Evolutionary conservation across 2,888 invertebrate species (phyloP).

Genomic region (Orchesellides sinensis): DNA sequence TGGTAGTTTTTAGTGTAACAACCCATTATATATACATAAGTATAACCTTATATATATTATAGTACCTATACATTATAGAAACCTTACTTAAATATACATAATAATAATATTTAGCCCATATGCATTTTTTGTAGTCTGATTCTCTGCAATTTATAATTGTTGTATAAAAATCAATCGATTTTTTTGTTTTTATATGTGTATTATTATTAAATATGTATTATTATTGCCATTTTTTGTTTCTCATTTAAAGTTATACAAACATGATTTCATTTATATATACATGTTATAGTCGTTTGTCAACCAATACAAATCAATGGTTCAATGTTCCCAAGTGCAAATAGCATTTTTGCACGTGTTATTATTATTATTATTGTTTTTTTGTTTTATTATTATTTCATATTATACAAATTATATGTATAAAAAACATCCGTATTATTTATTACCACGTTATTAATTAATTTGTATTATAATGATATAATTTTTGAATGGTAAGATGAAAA

Average conservation of each 20-base stretch:
- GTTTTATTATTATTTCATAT: slow-evolving; percentile 28
- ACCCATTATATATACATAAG: too few species aligned
- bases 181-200: slow-evolving; percentile 41
- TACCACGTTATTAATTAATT: neutral
- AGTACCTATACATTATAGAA: too few species aligned
- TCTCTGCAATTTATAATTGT: slow-evolving; percentile 48
- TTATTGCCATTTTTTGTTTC: slow-evolving; percentile 48
- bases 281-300: slow-evolving; percentile 58
- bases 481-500: too few species aligned
- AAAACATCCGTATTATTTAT: slow-evolving; percentile 4
- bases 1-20: too few species aligned
- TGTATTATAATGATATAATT: too few species aligned
- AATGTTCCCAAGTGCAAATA: slow-evolving; percentile 74
- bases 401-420: neutral
- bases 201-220: slow-evolving; percentile 23
- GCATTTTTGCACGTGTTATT: slow-evolving; percentile 63
- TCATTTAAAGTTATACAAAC: slow-evolving; percentile 15
- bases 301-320: slow-evolving; percentile 74
- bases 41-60: too few species aligned
- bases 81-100: neutral
- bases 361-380: slow-evolving; percentile 70
- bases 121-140: slow-evolving; percentile 57
- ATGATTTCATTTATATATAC: slow-evolving; percentile 44
- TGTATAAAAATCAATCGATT: slow-evolving; percentile 28
- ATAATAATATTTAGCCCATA: slow-evolving; percentile 26